These are phyloP conservation scores for Corella eumyota DNA, from an alignment of 23 tunicate species.

Conservation along the genomic window DNA sequence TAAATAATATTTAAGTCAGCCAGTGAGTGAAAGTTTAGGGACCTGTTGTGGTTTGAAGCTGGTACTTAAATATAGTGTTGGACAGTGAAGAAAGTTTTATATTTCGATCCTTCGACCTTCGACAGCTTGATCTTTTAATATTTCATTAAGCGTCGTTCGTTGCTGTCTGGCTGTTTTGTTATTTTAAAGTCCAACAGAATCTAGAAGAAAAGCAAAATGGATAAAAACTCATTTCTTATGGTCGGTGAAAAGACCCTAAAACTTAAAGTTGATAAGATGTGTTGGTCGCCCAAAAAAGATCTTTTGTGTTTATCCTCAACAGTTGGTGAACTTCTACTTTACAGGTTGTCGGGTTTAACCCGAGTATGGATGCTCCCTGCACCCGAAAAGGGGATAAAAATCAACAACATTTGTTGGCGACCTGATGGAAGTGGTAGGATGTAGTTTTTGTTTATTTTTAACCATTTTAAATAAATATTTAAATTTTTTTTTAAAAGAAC, in stretches of 20 bases:
- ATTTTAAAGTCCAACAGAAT: too few relatives aligned
- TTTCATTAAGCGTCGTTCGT: too few relatives aligned
- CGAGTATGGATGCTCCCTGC: conserved; percentile 47
- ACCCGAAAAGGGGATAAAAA: conserved; percentile 22
- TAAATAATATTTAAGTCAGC: too few relatives aligned
- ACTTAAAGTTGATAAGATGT: conserved; percentile 21
- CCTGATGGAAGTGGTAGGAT: conserved; percentile 69
- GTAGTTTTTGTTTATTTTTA: conserved; percentile 1
- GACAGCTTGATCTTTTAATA: too few relatives aligned
- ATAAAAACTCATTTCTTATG: conserved; percentile 30
- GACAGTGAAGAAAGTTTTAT: too few relatives aligned
- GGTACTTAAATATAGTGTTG: too few relatives aligned
- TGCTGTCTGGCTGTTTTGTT: too few relatives aligned
- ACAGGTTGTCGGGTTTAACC: conserved; percentile 40
- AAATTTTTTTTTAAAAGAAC: too few relatives aligned
- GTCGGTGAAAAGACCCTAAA: conserved; percentile 35
- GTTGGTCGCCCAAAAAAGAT: conserved; percentile 83
- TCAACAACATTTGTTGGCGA: conserved; percentile 67
- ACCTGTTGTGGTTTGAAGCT: too few relatives aligned
- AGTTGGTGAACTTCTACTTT: conserved; percentile 40
- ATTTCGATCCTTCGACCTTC: too few relatives aligned
- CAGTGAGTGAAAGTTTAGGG: too few relatives aligned
- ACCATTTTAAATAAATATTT: not conserved
- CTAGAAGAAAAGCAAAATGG: too few relatives aligned
- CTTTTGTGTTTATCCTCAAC: conserved; percentile 35